Evolutionary conservation across 1,140 invertebrate species (phyloP), one percentile per base, ranked within the genome.

Genomic region (Drosophila seguyi): DNA sequence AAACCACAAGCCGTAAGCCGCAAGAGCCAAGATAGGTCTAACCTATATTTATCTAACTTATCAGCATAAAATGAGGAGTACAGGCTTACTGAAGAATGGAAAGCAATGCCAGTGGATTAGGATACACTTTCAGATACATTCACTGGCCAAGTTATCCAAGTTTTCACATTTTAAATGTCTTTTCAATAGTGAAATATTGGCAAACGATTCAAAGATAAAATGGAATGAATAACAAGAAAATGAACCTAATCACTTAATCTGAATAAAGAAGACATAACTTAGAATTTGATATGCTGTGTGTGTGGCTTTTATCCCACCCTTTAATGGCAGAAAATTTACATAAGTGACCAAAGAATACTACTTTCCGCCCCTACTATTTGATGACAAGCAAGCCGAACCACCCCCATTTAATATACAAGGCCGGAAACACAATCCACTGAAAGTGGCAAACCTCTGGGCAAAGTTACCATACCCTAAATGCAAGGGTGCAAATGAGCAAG

Each of bases 401-500:
- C 61, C 66, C 61, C n/a, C 39, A 39, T 42, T 10, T 18, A n/a
- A 38, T 39, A 22, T 39, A 22, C 34, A 1, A 8, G 60, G 22
- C 61, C 61, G 66, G 66, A 69, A 69, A 69, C 22, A 27, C 18
- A 38, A 36, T 34, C 22, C 47, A n/a, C 22, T 20, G 25, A 44
- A 67, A 34, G 66, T 67, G 66, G 38, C 66, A 69, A 67, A 44
- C 29, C 53, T 29, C 66, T 20, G 38, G 38, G 10, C 47, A 0
- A 67, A 67, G 61, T 69, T 29, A 44, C n/a, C 14, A 41, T 69
- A 53, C 66, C 61, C 66, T 13, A 14, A 20, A n/a, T 11, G 61
- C 25, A 53, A 69, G 66, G 66, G 61, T 69, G 66, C 38, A 66
- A 68, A 65, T 68, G 66, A 68, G 65, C 63, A 66, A 34, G 29